These are phyloP conservation scores for Drosophila subsilvestris DNA, from an alignment of 2,888 invertebrate species.

Conservation along the genomic window DNA sequence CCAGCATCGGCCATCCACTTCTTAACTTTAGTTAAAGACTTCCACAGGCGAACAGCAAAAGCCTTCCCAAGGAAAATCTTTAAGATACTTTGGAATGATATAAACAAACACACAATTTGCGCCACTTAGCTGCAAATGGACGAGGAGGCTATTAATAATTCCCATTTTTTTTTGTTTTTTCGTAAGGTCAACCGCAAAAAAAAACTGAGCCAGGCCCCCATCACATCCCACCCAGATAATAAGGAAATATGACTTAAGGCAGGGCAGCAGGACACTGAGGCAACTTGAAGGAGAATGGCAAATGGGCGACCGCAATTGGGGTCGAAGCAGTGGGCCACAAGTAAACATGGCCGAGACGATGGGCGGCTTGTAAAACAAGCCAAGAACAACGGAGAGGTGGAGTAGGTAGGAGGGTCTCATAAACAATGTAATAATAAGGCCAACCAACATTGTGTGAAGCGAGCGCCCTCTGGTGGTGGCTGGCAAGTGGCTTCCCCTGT, in stretches of 20 bases:
- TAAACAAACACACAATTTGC: constrained; percentile 81
- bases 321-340: constrained; percentile 49
- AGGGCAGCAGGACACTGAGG: constrained; percentile 47
- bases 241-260: constrained; percentile 76
- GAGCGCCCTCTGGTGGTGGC: constrained; percentile 19
- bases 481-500: constrained; percentile 19
- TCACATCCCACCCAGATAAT: constrained; percentile 57
- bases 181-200: constrained; percentile 68
- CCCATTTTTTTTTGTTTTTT: constrained; percentile 55
- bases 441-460: constrained; percentile 59
- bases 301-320: constrained; percentile 52
- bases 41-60: constrained; percentile 32
- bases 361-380: constrained; percentile 69
- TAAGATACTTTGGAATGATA: constrained; percentile 64
- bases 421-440: constrained; percentile 77
- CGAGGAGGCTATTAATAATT: constrained; percentile 77
- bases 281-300: constrained; percentile 30
- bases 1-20: not conserved
- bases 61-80: constrained; percentile 23
- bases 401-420: constrained; percentile 54
- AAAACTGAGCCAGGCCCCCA: constrained; percentile 11
- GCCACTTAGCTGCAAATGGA: constrained; percentile 80
- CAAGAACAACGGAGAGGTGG: constrained; percentile 54
- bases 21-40: constrained; percentile 34
- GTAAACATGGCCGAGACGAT: constrained; percentile 71